These are phyloP conservation scores for Heteromormyrus szaboi DNA, from an alignment of 2,797 vertebrate genomes.

Conservation along the genomic window DNA sequence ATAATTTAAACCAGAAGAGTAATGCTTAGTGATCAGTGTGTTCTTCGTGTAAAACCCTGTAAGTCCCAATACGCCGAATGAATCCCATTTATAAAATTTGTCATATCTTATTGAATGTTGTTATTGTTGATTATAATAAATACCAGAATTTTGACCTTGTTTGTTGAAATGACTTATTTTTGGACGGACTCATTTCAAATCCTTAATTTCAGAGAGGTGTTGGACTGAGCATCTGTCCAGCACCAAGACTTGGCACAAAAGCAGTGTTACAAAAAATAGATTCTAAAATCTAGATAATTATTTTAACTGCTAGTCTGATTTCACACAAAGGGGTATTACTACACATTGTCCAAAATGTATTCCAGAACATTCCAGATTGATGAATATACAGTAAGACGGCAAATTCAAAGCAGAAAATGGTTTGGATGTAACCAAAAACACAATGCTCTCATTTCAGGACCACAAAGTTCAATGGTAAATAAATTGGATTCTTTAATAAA, in stretches of 20 bases:
- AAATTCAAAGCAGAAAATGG: background rate
- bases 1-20: slow-evolving; percentile 31
- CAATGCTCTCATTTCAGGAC: background rate
- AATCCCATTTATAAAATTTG: background rate
- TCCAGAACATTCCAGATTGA: slow-evolving; percentile 2
- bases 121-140: slow-evolving; percentile 1
- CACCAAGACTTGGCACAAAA: background rate
- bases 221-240: background rate
- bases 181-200: background rate
- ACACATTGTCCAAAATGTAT: background rate
- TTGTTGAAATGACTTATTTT: background rate
- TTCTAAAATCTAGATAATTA: background rate
- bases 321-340: background rate
- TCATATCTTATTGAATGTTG: background rate
- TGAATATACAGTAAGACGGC: background rate
- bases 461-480: background rate
- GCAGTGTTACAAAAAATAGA: background rate
- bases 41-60: background rate
- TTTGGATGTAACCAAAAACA: background rate
- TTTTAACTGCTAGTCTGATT: background rate
- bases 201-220: background rate
- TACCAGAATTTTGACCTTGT: background rate
- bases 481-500: background rate
- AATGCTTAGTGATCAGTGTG: background rate
- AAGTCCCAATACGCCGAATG: background rate